Percentiles rank a stretch among this genome's conserved stretches.
phyloP scores from a whole-genome alignment of 2,797 vertebrate species.

The Euthynnus affinis region DNA sequence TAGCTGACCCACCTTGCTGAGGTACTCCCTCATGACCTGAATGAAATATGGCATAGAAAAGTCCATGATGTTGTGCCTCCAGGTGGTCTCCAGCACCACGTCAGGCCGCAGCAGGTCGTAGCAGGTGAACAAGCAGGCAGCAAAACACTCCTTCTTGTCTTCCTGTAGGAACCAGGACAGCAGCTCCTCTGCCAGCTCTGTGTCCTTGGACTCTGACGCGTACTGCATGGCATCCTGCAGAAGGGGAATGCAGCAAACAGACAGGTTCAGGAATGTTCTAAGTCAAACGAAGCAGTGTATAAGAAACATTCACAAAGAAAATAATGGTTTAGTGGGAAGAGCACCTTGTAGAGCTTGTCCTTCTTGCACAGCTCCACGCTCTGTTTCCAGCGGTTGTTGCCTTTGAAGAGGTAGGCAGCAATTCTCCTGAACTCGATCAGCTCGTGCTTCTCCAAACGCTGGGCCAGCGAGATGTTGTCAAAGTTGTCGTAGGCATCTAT shows the following conservation, averaged over 20 bases:
- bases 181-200: slow-evolving; percentile 93
- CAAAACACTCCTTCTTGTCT: slow-evolving; percentile 97
- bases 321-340: neutral
- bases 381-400: slow-evolving; percentile 99
- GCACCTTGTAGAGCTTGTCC: slow-evolving; percentile 98
- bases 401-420: slow-evolving; percentile 98
- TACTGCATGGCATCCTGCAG: slow-evolving; percentile 87
- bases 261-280: slow-evolving; percentile 1
- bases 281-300: neutral
- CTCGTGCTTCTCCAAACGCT: slow-evolving; percentile 97
- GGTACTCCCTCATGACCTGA: slow-evolving; percentile 99
- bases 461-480: slow-evolving; percentile 98
- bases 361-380: slow-evolving; percentile 99
- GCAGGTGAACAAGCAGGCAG: slow-evolving; percentile 98
- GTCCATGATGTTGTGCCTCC: slow-evolving; percentile 99
- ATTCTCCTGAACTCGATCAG: slow-evolving; percentile 99
- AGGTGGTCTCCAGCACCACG: slow-evolving; percentile 98
- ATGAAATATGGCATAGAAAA: slow-evolving; percentile 99
- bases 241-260: neutral
- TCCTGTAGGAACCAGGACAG: slow-evolving; percentile 97
- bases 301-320: neutral
- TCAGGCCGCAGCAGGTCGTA: slow-evolving; percentile 98
- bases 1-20: slow-evolving; percentile 92
- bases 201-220: slow-evolving; percentile 86
- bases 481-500: slow-evolving; percentile 99